Base-by-base conservation (phyloP, 2,888 invertebrate species). In the Pemphredon lugubris region DNA sequence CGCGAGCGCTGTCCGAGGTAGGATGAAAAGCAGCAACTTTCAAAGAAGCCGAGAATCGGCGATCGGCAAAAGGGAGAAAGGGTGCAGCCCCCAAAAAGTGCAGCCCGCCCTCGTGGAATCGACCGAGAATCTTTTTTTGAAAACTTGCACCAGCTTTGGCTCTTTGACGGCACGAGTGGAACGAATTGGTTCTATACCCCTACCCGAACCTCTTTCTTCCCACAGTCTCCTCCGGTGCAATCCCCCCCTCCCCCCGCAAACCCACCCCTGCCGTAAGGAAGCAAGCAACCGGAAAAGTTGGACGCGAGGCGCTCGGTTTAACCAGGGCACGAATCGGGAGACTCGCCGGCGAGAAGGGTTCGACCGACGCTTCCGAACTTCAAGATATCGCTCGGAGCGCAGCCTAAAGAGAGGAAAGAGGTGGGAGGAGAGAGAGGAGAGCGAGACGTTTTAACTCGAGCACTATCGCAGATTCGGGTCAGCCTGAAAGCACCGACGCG, bases 201-300 rank as follows among this genome's bases (percentile, higher is more conserved):
- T n/a, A 13, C 9, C 18, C 21, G 9, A 0, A 37, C 26, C 40
- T 54, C 2, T 2, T 20, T 30, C 50, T 13, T 13, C 7, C 7
- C 7, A 13, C n/a, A 30, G 13, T 2, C 9, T 1, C 14, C 6
- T 18, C 9, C 1, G 14, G 6, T 7, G n/a, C 13, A 14, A 9
- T 0, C 2, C 7, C 16, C 1, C 0, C 7, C 2, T 0, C 32
- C 18, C 6, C 5, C 11, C 14, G 3, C 1, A 7, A 32, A 5
- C 32, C 18, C 6, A 9, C 11, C 14, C 2, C 1, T 7, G 40
- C 5, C 9, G 16, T 3, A 32, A 60, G 44, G 54, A 45, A 66
- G 54, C 55, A 26, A 67, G 71, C 67, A 81, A 79, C 61, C 68
- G 77, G 82, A 81, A 85, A 84, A 84, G 80, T 84, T 83, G 73